These are phyloP conservation scores for Platanista minor DNA, from an alignment of 2,113 vertebrate species.

Conservation along the genomic window DNA sequence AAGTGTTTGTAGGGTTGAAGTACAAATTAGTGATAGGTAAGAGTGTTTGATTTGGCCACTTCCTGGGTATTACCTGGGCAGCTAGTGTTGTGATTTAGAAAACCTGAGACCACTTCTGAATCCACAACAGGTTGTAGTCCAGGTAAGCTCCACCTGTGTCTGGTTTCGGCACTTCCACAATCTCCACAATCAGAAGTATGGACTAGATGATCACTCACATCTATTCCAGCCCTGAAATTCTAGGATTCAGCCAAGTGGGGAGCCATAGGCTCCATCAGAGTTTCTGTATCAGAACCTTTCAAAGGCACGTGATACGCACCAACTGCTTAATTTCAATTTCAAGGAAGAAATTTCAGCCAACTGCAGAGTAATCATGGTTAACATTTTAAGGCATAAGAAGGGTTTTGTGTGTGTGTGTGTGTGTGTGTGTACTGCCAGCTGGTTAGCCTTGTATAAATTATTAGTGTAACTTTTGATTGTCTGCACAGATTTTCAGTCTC, in stretches of 20 bases:
- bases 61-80: background rate
- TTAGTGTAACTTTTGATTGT: constrained; percentile 5
- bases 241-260: background rate
- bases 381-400: background rate
- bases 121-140: accelerated
- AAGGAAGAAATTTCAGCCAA: constrained; percentile 25
- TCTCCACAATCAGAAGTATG: background rate
- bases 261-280: background rate
- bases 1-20: background rate
- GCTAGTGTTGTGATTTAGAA: background rate
- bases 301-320: background rate
- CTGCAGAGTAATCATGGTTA: background rate
- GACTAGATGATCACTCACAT: background rate
- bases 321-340: constrained; percentile 15
- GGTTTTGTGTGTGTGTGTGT: background rate
- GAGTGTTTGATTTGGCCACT: background rate
- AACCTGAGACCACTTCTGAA: background rate
- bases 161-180: background rate
- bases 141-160: background rate
- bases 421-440: background rate
- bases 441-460: background rate
- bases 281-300: background rate
- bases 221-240: background rate
- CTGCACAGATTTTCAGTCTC: background rate
- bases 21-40: background rate